Base-by-base conservation (phyloP, 2,113 vertebrate species). In the Pithys albifrons region DNA sequence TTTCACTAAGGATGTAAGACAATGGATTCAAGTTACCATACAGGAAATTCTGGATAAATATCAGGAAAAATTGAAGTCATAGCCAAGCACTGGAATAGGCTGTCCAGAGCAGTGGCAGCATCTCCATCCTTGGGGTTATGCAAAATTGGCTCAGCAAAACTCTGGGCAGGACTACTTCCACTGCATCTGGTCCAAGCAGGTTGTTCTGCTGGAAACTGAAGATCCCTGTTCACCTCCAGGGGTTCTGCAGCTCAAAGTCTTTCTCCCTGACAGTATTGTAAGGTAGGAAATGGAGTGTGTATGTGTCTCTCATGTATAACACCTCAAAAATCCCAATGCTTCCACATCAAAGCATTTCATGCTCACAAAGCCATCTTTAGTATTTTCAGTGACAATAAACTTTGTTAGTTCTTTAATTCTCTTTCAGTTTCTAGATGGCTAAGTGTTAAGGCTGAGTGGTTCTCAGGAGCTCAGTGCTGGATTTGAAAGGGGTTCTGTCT, bases 301-400 rank as follows among this genome's bases (percentile, higher is more conserved):
- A 18, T 8, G 3, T 13, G 4, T 48, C 4, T 82, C 0, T 33
- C 43, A 35, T 19, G 10, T 37, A 28, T 12, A 88, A 58, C 9
- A 18, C 33, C 64, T 71, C 1, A 65, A 48, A 82, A 61, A 0
- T 0, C 10, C 5, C 41, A 35, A 0, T 46, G 9, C 5, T 77
- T 76, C 51, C 8, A 20, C 13, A 61, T 59, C 39, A 77, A 9
- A 46, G 17, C 3, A 25, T 51, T 91, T 74, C 4, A 2, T 54
- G 10, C 17, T 94, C 31, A 75, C 62, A 89, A 73, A 51, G 11
- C 7, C 12, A 23, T 29, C 4, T 16, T 72, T 81, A 7, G 1
- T 49, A 65, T 78, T 69, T 95, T 82, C 51, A 48, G 18, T 73
- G 71, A 23, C n/a, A 59, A 27, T 25, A 59, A 76, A 31, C 12